Base-by-base conservation (phyloP, 92 coral and sea anemone species). In the Epizoanthus fatuus region DNA sequence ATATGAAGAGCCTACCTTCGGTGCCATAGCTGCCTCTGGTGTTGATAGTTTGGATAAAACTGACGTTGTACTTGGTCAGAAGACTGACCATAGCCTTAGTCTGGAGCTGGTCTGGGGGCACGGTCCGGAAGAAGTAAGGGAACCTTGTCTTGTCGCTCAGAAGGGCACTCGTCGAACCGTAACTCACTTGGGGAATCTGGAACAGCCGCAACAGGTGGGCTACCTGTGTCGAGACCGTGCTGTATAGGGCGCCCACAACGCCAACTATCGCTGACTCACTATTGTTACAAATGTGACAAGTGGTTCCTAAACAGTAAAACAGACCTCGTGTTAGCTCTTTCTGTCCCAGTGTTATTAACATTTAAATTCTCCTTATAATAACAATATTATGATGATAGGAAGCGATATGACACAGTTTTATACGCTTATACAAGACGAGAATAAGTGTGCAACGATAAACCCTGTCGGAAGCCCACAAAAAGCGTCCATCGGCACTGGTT, bases 161-260 rank as follows among this genome's bases (percentile, higher is more conserved):
- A 17, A 72, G 60, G 5, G 86, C 62, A 35, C 91, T 87, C 16
- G 87, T 72, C 14, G 91, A 84, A 6, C 74, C 67, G 37, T 87
- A 87, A 14, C 91, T 87, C 6, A 87, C 84, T 42, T 80, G 81
- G 16, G 91, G 91, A 60, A 87, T 87, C 25, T 51, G 72, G 74
- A 87, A 87, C 35, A 87, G 63, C 12, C 98, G 91, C 25, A 90
- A 79, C 81, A 94, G 89, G 63, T 85, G 98, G 55, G 98, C 98
- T 35, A 94, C 92, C 74, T 94, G 98, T 44, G 89, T 89, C 5
- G 98, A 90, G 32, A 92, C 91, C 40, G 92, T 86, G 80, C 98
- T 94, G 76, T 80, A 94, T 17, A 82, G 63, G n/a, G 98, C 92
- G 42, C 98, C 98, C 39, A 94, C 81, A 32, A 94, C 95, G 16